phyloP scores from a whole-genome alignment of 2,797 vertebrate genomes.

The Schizothorax lantsangensis region DNA sequence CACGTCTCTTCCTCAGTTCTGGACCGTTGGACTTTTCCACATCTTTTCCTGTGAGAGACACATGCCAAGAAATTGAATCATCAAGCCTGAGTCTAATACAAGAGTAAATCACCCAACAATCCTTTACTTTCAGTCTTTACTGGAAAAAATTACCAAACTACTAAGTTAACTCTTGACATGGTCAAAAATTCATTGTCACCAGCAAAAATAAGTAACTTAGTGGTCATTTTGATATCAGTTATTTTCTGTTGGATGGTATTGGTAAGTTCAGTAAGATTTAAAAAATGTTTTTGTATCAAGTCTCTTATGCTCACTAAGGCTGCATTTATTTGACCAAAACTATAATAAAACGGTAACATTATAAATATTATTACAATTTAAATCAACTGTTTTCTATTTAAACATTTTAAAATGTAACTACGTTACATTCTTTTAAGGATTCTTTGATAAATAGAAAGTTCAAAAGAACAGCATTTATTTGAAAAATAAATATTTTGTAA shows the following conservation, averaged over 20 bases:
- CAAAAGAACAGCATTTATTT: too few relatives aligned
- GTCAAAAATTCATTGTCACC: not conserved
- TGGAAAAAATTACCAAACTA: not conserved
- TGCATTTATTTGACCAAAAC: not conserved
- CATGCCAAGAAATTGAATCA: constrained; percentile 23
- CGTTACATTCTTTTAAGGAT: not conserved
- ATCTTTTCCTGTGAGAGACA: constrained; percentile 51
- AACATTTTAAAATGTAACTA: not conserved
- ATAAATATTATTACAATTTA: not conserved
- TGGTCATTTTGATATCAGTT: not conserved
- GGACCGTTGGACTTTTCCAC: constrained; percentile 60
- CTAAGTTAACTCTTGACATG: not conserved
- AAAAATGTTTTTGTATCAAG: not conserved
- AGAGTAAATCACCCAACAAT: not conserved
- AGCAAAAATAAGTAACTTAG: not conserved
- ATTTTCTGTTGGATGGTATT: not conserved
- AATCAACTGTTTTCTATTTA: not conserved
- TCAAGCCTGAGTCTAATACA: not conserved
- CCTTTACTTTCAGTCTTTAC: not conserved
- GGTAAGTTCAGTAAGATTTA: too few relatives aligned
- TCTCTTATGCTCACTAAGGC: not conserved
- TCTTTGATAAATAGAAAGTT: not conserved
- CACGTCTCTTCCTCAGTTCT: constrained; percentile 83
- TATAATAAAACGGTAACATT: not conserved
- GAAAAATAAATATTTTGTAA: too few relatives aligned